These are phyloP conservation scores for Sterna hirundo DNA, from an alignment of 2,113 vertebrate genomes.

Conservation along the genomic window DNA sequence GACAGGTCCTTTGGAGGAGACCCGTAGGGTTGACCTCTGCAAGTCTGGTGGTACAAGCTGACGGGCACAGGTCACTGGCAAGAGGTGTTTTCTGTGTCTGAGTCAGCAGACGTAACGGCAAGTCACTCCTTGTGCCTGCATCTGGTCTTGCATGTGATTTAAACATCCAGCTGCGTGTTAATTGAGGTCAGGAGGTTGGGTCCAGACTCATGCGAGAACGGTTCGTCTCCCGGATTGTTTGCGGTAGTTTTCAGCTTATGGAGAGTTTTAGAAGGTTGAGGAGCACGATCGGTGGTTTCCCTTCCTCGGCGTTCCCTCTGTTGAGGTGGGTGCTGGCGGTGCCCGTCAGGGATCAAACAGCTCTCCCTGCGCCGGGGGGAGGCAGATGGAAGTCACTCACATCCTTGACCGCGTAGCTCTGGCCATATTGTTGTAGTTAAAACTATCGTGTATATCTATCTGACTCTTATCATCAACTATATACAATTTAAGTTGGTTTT, in stretches of 20 bases:
- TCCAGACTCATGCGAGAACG: neutral
- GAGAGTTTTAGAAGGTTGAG: neutral
- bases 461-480: neutral
- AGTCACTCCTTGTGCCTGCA: neutral
- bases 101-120: neutral
- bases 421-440: neutral
- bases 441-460: neutral
- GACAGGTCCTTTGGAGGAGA: neutral
- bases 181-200: neutral
- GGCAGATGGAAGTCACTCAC: neutral
- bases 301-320: neutral
- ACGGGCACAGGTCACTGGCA: neutral
- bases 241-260: neutral
- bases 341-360: neutral
- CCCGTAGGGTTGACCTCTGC: neutral
- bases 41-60: neutral
- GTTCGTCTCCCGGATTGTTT: neutral
- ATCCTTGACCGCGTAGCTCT: neutral
- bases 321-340: neutral
- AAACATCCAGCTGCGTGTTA: neutral
- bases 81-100: neutral
- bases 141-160: neutral
- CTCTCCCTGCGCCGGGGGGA: neutral
- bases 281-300: neutral
- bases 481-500: neutral